Conservation (phyloP, 2,113 vertebrate genomes). For the Nycticorax nycticorax region DNA sequence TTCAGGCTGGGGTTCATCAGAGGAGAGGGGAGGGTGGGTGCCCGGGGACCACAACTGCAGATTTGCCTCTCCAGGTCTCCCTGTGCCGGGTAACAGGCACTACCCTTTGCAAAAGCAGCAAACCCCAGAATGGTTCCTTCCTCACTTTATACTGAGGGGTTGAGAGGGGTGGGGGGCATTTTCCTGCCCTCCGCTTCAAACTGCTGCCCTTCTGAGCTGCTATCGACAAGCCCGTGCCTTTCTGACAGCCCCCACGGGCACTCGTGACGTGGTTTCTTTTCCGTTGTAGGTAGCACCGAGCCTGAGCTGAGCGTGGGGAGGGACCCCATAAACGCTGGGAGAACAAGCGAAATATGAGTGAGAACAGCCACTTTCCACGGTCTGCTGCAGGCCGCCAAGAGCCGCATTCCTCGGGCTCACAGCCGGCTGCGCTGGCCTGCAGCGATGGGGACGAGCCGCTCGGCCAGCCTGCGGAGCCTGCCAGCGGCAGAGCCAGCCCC, state of each 20-base stretch:
- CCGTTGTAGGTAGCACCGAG: neutral
- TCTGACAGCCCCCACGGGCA: neutral
- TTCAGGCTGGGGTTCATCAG: too few relatives aligned
- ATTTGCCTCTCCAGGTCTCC: neutral
- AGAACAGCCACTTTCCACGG: neutral
- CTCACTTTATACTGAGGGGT: neutral
- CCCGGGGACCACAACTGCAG: neutral
- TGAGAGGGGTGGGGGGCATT: neutral
- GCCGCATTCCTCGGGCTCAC: neutral
- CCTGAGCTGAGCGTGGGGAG: neutral
- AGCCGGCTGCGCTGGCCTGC: neutral
- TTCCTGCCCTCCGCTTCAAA: neutral
- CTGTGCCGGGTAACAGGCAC: neutral
- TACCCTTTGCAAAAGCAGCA: neutral
- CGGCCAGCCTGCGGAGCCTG: neutral
- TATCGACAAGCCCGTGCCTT: rapidly evolving
- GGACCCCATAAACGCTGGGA: neutral
- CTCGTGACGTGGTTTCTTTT: neutral
- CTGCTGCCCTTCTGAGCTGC: neutral
- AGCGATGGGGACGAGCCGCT: neutral
- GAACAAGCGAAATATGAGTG: constrained; percentile 34
- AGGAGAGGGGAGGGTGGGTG: neutral
- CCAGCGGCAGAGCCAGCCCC: neutral
- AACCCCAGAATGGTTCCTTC: rapidly evolving
- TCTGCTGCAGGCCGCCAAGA: neutral